phyloP scores from a whole-genome alignment of 2,888 invertebrate genomes.

The Odontocerum albicorne region DNA sequence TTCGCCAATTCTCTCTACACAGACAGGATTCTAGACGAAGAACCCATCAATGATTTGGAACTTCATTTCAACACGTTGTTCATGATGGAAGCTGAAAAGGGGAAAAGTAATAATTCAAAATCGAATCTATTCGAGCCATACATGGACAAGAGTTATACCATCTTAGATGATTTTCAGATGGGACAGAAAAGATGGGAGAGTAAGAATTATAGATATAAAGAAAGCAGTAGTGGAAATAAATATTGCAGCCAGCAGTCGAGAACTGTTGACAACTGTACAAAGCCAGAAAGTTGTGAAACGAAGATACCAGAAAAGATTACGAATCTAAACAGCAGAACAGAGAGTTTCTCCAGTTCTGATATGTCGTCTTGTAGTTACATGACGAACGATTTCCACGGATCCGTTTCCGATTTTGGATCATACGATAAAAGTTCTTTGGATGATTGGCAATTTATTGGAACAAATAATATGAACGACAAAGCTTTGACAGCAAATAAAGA shows the following conservation, averaged over 20 bases:
- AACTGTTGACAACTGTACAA: neutral
- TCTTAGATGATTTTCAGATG: conserved; percentile 19
- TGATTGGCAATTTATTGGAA: conserved; percentile 14
- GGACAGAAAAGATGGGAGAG: conserved; percentile 9
- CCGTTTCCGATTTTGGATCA: conserved; percentile 26
- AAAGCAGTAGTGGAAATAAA: neutral
- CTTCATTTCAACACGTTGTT: conserved; percentile 57
- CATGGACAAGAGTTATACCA: conserved; percentile 13
- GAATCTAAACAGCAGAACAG: conserved; percentile 18
- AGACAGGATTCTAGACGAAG: conserved; percentile 23
- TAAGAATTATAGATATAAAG: neutral
- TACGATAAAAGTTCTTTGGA: conserved; percentile 11
- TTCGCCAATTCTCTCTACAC: conserved; percentile 1
- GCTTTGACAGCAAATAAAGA: conserved; percentile 38
- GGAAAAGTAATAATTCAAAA: conserved; percentile 40
- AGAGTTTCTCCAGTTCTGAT: conserved; percentile 28
- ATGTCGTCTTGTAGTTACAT: conserved; percentile 25
- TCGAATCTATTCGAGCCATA: conserved; percentile 1
- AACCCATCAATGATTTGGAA: conserved; percentile 46
- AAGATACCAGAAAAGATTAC: neutral
- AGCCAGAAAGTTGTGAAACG: neutral
- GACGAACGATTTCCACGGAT: conserved; percentile 13
- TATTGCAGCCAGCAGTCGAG: neutral
- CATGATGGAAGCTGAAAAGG: conserved; percentile 54
- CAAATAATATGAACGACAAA: neutral